Conservation (phyloP, 2,888 invertebrate genomes). For the Ichneumon xanthorius region DNA sequence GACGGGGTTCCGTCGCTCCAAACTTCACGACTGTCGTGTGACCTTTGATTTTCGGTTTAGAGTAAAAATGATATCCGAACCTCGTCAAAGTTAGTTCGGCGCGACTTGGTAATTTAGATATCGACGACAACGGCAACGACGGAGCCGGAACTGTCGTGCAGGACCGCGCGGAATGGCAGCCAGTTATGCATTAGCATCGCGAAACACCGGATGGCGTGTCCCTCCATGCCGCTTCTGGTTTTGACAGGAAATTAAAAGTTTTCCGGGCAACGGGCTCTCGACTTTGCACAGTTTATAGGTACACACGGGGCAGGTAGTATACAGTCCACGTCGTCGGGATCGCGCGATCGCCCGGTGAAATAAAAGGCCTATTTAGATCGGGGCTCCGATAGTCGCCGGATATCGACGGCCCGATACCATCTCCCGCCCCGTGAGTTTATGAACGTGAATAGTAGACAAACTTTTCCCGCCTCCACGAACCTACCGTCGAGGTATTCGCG, state of each 20-base stretch:
- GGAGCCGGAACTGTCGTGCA: background rate
- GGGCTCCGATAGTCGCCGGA: constrained; percentile 50
- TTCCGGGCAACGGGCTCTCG: constrained; percentile 40
- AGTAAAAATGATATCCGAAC: constrained; percentile 19
- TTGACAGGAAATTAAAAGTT: constrained; percentile 70
- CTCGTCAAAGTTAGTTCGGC: constrained; percentile 12
- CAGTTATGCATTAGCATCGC: background rate
- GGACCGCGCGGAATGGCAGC: background rate
- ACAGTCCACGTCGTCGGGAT: constrained; percentile 38
- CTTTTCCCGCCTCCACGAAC: constrained; percentile 39
- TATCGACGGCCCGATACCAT: constrained; percentile 50
- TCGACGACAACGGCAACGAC: constrained; percentile 8
- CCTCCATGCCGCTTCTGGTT: constrained; percentile 56
- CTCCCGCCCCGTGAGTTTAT: constrained; percentile 42
- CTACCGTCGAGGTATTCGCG: constrained; percentile 25
- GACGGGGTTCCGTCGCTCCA: background rate
- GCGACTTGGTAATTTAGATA: constrained; percentile 27
- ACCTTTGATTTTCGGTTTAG: background rate
- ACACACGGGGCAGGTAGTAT: background rate
- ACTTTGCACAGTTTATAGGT: constrained; percentile 12
- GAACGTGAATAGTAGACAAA: constrained; percentile 50
- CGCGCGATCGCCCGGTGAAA: constrained; percentile 48
- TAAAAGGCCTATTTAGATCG: constrained; percentile 55
- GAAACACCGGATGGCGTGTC: constrained; percentile 51
- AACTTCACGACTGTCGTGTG: background rate